phyloP scores from a whole-genome alignment of 2,888 invertebrate genomes.

The Xylota segnis region DNA sequence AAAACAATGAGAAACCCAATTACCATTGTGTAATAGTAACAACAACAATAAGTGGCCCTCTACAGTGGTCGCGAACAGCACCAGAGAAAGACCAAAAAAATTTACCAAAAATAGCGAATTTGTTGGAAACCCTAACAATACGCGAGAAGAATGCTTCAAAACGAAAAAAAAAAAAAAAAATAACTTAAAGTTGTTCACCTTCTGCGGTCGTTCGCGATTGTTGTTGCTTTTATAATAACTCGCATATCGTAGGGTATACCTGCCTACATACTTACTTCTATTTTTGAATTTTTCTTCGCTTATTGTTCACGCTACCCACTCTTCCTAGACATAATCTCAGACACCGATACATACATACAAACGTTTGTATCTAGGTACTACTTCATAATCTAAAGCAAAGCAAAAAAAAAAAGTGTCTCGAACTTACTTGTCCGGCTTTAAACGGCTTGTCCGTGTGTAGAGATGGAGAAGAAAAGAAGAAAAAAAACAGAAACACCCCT shows the following conservation, averaged over 20 bases:
- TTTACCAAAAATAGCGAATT: constrained; percentile 49
- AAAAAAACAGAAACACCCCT: constrained; percentile 14
- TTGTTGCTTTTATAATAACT: constrained; percentile 38
- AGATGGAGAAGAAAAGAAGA: not conserved
- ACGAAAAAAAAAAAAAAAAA: constrained; percentile 22
- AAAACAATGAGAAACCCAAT: constrained; percentile 57
- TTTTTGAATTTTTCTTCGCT: constrained; percentile 63
- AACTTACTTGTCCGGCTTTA: constrained; percentile 75
- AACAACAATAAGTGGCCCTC: constrained; percentile 38
- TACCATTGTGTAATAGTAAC: constrained; percentile 59
- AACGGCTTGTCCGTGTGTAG: constrained; percentile 64
- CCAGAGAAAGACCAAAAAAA: constrained; percentile 11
- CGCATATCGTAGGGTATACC: constrained; percentile 43
- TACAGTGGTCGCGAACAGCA: not conserved
- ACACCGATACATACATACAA: constrained; percentile 7
- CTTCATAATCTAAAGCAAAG: constrained; percentile 58
- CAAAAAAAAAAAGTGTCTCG: constrained; percentile 36
- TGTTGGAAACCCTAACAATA: constrained; percentile 24
- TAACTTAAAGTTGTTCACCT: constrained; percentile 73
- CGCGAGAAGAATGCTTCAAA: constrained; percentile 12
- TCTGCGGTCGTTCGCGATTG: constrained; percentile 73
- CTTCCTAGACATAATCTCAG: constrained; percentile 44
- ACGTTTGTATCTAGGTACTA: constrained; percentile 25
- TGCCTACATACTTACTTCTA: too few relatives aligned
- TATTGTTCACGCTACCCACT: constrained; percentile 62